phyloP scores from a whole-genome alignment of 2,888 invertebrate genomes.

The Rhamnusium bicolor region DNA sequence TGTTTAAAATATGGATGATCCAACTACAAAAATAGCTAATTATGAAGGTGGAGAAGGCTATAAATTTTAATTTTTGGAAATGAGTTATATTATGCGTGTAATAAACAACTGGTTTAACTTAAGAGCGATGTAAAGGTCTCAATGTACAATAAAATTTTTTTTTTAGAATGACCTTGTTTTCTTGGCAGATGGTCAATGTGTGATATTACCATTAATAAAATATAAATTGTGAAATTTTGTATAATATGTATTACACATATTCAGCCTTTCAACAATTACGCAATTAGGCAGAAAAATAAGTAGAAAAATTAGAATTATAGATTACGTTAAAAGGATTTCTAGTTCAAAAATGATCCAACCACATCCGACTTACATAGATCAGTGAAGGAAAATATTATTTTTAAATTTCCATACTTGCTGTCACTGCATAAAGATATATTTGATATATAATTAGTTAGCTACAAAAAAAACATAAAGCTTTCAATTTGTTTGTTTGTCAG shows the following conservation, averaged over 20 bases:
- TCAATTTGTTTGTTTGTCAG: too few species aligned
- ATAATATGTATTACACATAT: background rate
- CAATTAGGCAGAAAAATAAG: background rate
- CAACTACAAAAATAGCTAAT: background rate
- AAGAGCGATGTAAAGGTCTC: background rate
- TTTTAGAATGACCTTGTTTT: constrained; percentile 10
- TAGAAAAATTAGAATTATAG: too few species aligned
- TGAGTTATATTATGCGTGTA: background rate
- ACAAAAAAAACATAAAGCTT: too few species aligned
- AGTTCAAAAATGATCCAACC: too few species aligned
- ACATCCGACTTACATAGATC: too few species aligned
- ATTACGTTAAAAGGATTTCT: too few species aligned
- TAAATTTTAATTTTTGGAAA: background rate
- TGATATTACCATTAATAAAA: background rate
- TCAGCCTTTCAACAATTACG: background rate
- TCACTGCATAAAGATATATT: too few species aligned
- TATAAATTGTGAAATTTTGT: background rate
- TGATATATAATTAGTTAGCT: too few species aligned
- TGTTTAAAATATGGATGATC: background rate
- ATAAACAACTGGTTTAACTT: background rate
- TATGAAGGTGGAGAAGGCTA: background rate
- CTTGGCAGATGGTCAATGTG: constrained; percentile 7
- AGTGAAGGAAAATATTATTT: too few species aligned
- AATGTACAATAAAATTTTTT: constrained; percentile 9
- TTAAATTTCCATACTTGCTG: too few species aligned